A percentile compares a stretch with the other conserved stretches of the same genome.
These are phyloP conservation scores for Syrphus vitripennis DNA, from an alignment of 2,888 invertebrate species.

Conservation along the genomic window DNA sequence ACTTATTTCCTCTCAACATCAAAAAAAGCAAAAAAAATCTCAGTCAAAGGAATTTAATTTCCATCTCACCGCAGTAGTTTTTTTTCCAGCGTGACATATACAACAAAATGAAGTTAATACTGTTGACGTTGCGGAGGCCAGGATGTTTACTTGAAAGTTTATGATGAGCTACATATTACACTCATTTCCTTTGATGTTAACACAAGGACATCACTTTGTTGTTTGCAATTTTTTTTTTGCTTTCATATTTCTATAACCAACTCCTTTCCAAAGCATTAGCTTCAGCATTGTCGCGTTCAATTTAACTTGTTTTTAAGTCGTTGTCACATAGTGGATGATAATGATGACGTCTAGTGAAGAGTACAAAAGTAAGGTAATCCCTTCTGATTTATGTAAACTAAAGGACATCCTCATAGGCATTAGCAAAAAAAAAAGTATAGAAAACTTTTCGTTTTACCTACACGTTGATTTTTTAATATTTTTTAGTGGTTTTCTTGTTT, in stretches of 20 bases:
- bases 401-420: slow-evolving; percentile 9
- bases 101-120: slow-evolving; percentile 31
- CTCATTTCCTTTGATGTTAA: slow-evolving; percentile 43
- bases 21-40: background rate
- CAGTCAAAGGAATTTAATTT: slow-evolving; percentile 25
- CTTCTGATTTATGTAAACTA: background rate
- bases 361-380: background rate
- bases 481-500: background rate
- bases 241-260: background rate
- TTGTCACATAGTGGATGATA: background rate
- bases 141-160: slow-evolving; percentile 21
- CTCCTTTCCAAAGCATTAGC: background rate
- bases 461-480: slow-evolving; percentile 30
- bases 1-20: background rate
- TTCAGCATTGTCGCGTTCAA: slow-evolving; percentile 33
- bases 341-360: background rate
- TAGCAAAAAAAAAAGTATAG: background rate
- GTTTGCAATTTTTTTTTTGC: background rate
- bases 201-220: slow-evolving; percentile 13
- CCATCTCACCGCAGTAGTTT: background rate
- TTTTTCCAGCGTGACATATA: background rate
- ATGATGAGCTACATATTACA: slow-evolving; percentile 16
- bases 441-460: slow-evolving; percentile 22
- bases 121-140: slow-evolving; percentile 25
- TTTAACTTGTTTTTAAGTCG: slow-evolving; percentile 23